Base-by-base conservation (phyloP, 2,113 vertebrate species). In the Pachyramphus minor region DNA sequence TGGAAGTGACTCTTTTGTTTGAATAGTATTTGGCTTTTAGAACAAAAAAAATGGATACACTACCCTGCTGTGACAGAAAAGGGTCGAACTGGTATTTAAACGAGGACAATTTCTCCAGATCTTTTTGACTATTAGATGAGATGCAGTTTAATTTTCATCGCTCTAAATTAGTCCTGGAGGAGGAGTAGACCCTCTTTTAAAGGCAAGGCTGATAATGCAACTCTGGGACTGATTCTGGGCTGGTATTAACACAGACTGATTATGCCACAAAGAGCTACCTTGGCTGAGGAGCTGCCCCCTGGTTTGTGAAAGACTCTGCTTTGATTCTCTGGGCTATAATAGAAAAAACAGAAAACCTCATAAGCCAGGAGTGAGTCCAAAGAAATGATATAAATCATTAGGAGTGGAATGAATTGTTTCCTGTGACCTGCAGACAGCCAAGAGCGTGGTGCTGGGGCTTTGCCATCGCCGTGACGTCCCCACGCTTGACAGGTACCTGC, bases 61-160 rank as follows among this genome's bases (percentile, higher is more conserved):
- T 93, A 89, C 68, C 95, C 92, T 96, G 92, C 96, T 97, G 96
- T 90, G 96, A 96, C 44, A 93, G 94, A 95, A 95, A 87, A 89
- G 76, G 53, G 39, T 79, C 60, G 80, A 85, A 93, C 77, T 95
- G 80, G 52, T 95, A 92, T 97, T 96, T 92, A 95, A 96, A 73
- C 8, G 5, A 93, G 91, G 82, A 97, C 73, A 92, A 93, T 95
- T 95, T 94, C 78, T 87, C 59, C 79, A 84, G 89, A 87, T 67
- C 89, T 95, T 97, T 96, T 84, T 72, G 49, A 92, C 79, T 90
- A 53, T 89, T 78, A 96, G 91, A 95, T 94, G 94, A 92, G 78
- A 90, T 89, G 83, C 69, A 39, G 94, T 95, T 97, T 97, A 96
- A 97, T 97, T 96, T 95, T 93, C 87, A 56, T 92, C 82, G 66